Base-by-base conservation (phyloP, 2,797 vertebrate genomes). In the Garrulus glandarius region DNA sequence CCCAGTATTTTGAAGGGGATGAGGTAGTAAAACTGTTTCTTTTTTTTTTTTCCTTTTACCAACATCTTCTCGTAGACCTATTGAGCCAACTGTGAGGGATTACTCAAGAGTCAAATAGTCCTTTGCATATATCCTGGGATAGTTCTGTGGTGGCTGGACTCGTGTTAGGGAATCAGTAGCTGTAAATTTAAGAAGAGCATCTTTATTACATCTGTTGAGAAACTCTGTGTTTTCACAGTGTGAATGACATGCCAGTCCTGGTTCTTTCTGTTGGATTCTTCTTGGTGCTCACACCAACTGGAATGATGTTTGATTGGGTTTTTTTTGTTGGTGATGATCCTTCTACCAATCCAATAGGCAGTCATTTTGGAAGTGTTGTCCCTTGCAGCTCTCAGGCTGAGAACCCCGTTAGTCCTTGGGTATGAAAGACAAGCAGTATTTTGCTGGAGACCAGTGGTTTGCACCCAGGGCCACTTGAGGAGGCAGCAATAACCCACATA, bases 321-420 rank as follows among this genome's bases (percentile, higher is more conserved):
- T 24, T n/a, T 68, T 19, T 3, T 60, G 17, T 0, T 64, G 30
- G 0, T 61, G 19, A 1, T 68, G n/a, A 15, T 50, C 21, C 5
- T 71, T 37, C 21, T 29, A 4, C 34, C 20, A 56, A 6, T 32
- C 11, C 30, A 22, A 5, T 39, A 60, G 60, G 17, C 41, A 75
- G 46, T 30, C 17, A 19, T 16, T 90, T 60, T 76, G 49, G 14
- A 65, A 77, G 29, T 69, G 6, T 16, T 87, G 22, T 27, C 30
- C 34, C 23, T 67, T 47, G 5, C 4, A 65, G 24, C 39, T 79
- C 26, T 34, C 26, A 77, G 34, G 12, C 10, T 43, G 43, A 83
- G 52, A 52, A n/a, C 22, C 4, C 9, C 10, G 43, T 50, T 60
- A 57, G 13, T 57, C 20, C 21, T 22, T 57, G 50, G 14, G 4